Base-by-base conservation (phyloP, 2,797 vertebrate species). In the Chaetophractus vellerosus region DNA sequence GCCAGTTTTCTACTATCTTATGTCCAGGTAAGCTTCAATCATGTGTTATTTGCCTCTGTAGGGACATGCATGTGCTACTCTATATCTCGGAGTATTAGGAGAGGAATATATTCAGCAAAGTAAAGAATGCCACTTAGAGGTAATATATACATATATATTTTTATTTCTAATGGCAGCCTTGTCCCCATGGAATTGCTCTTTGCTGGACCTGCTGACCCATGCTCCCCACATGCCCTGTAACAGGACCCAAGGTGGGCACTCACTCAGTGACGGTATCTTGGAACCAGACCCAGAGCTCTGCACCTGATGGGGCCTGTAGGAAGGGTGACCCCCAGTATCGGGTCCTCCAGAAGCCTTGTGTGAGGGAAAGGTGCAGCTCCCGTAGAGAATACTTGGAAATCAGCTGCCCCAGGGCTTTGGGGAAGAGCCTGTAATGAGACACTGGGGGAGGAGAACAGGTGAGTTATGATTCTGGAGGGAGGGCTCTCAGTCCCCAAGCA, bases 271-370 rank as follows among this genome's bases (percentile, higher is more conserved):
- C 99, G 0, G 99, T 98, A 97, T 99, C 98, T 98, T 99, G 99
- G 97, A 99, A 99, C 99, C 99, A 99, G 91, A 99, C 99, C 99
- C 99, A 99, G 96, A 99, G 99, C 94, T 99, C 99, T 0, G 99
- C 99, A 9, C 99, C 99, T 0, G 99, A 99, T 6, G 99, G 99
- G 0, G 99, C 99, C 4, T 99, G 99, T 76, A 99, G 98, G 55
- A 99, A 99, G 0, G 99, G 99, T 96, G 99, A 99, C 0, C 99
- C 99, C 99, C 99, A 99, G 97, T 99, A 98, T 89, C 98, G 99
- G 21, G 99, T 99, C 96, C 99, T 99, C 99, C 99, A 99, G 98
- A 99, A 99, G 63, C 99, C 99, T 98, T 99, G 99, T 0, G 99
- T 99, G 98, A 99, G 99, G 90, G 99, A 99, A 75, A 99, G 99